These are phyloP conservation scores for Trigoniulus corallinus DNA, from an alignment of 1,140 invertebrate genomes.

Conservation along the genomic window DNA sequence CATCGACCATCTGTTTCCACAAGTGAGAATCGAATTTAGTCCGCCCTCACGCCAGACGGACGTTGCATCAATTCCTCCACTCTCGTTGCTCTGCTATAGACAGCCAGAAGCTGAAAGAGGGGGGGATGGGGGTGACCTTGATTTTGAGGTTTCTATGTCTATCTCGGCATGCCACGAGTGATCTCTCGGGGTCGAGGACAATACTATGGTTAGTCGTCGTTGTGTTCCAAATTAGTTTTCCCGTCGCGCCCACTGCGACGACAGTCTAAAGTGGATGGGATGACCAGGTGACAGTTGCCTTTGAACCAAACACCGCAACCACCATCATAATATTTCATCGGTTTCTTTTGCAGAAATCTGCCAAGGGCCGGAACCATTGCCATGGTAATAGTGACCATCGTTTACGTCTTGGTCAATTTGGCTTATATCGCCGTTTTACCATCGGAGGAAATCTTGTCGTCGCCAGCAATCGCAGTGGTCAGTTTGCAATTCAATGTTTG, in stretches of 20 bases:
- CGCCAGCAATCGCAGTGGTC: constrained; percentile 68
- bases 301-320: not conserved
- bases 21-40: too few species aligned
- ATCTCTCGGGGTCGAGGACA: too few species aligned
- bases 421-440: constrained; percentile 75
- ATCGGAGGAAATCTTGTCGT: constrained; percentile 54
- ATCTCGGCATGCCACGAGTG: too few species aligned
- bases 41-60: too few species aligned
- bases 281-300: not conserved
- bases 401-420: constrained; percentile 75
- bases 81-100: too few species aligned
- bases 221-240: too few species aligned
- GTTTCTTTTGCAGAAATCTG: constrained; percentile 44
- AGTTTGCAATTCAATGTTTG: constrained; percentile 20
- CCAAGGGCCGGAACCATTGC: constrained; percentile 75
- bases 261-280: not conserved
- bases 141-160: too few species aligned
- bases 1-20: too few species aligned
- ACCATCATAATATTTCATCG: not conserved
- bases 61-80: too few species aligned
- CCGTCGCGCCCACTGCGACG: not conserved
- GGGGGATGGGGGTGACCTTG: too few species aligned
- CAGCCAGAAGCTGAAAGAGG: too few species aligned
- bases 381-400: constrained; percentile 62
- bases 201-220: too few species aligned